Conservation (phyloP, 1,140 invertebrate genomes). For the Drosophila nikananu region DNA sequence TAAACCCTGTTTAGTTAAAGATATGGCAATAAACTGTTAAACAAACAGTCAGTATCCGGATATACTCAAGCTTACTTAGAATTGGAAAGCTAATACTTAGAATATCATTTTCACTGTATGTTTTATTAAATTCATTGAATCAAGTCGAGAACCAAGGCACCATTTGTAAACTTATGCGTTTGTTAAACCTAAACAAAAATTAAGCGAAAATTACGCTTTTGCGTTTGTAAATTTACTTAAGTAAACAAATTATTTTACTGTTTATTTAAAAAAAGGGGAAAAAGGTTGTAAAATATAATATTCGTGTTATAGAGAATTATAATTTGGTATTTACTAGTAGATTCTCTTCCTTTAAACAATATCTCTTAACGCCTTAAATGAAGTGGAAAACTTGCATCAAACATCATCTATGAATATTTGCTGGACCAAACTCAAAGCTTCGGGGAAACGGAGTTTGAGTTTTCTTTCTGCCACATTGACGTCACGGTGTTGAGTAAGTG, state of each 20-base stretch:
- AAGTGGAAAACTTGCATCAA: neutral
- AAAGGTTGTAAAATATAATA: neutral
- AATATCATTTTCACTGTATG: neutral
- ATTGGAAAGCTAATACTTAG: neutral
- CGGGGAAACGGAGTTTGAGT: neutral
- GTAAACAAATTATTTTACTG: neutral
- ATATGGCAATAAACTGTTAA: neutral
- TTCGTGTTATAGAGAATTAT: neutral
- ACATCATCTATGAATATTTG: too few relatives aligned
- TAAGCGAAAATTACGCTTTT: too few relatives aligned
- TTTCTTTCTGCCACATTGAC: constrained; percentile 37
- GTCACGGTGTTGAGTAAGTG: constrained; percentile 61
- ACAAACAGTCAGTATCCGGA: neutral
- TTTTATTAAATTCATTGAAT: neutral
- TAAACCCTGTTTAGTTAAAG: neutral
- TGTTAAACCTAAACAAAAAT: neutral
- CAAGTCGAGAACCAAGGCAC: neutral
- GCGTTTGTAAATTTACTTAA: too few relatives aligned
- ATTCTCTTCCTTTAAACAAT: neutral
- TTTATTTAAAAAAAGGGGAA: neutral
- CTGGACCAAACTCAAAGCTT: neutral
- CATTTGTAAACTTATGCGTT: neutral
- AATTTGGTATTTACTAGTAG: neutral
- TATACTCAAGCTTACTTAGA: neutral
- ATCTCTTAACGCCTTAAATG: neutral